Percentiles rank a stretch among this genome's conserved stretches.
These are phyloP conservation scores for Festucalex cinctus DNA, from an alignment of 2,113 vertebrate species.

Conservation along the genomic window DNA sequence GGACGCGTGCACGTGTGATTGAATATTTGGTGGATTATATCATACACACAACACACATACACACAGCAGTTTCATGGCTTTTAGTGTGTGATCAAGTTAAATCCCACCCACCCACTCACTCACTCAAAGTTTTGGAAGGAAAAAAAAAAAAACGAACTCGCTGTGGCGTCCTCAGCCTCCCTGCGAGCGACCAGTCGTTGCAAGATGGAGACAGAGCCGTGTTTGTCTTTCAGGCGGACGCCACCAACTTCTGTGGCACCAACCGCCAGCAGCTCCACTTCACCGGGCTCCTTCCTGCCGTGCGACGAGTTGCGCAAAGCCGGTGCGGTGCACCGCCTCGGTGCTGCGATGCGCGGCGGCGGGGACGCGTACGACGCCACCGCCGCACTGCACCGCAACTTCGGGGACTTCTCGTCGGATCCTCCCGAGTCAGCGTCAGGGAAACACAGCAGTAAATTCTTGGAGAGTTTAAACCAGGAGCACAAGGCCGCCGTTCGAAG, in stretches of 20 bases:
- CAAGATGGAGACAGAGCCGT: conserved; percentile 79
- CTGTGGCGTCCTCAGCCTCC: conserved; percentile 41
- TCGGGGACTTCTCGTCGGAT: conserved; percentile 53
- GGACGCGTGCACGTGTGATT: conserved; percentile 69
- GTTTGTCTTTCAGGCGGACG: conserved; percentile 75
- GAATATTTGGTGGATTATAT: conserved; percentile 71
- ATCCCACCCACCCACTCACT: conserved; percentile 71
- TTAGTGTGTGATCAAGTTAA: conserved; percentile 75
- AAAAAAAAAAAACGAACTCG: conserved; percentile 45
- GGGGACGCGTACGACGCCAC: conserved; percentile 64
- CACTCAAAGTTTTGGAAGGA: conserved; percentile 39
- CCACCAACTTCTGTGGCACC: conserved; percentile 32
- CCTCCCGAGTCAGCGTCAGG: conserved; percentile 68
- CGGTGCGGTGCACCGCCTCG: conserved; percentile 62
- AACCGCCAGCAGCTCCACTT: conserved; percentile 36
- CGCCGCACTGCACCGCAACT: conserved; percentile 48
- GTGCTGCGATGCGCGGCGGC: conserved; percentile 49
- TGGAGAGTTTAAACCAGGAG: conserved; percentile 69
- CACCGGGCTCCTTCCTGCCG: conserved; percentile 59
- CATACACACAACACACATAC: conserved; percentile 40
- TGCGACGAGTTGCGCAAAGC: conserved; percentile 69
- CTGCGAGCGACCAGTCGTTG: conserved; percentile 48
- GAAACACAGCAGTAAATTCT: conserved; percentile 74
- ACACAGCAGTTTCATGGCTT: conserved; percentile 54
- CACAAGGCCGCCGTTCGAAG: conserved; percentile 58